phyloP scores from a whole-genome alignment of 2,888 invertebrate species.

The Drosophila sordidula region DNA sequence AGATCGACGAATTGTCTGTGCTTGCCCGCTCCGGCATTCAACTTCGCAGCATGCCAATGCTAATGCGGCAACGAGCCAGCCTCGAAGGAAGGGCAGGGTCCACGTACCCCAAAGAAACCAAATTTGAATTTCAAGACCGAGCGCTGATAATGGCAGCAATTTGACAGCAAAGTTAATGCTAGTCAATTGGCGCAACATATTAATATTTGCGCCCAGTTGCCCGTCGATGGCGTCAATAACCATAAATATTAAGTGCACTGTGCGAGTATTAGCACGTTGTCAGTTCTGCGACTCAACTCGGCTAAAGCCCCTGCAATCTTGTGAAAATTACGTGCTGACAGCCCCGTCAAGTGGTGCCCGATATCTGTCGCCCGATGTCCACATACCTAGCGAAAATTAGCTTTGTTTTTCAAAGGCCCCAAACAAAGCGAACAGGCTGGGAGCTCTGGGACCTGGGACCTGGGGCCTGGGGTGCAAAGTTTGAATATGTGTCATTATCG shows the following conservation, averaged over 20 bases:
- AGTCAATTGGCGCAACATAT: slow-evolving; percentile 33
- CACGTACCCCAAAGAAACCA: not conserved
- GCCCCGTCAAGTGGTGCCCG: slow-evolving; percentile 23
- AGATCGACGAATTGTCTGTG: slow-evolving; percentile 44
- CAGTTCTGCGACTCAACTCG: slow-evolving; percentile 38
- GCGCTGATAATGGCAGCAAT: slow-evolving; percentile 51
- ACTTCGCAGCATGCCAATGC: slow-evolving; percentile 63
- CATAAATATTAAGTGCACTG: slow-evolving; percentile 38
- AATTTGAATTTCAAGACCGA: slow-evolving; percentile 31
- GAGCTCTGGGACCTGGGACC: not conserved
- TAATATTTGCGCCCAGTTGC: slow-evolving; percentile 4
- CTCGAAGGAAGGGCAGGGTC: slow-evolving; percentile 47
- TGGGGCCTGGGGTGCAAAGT: slow-evolving; percentile 53
- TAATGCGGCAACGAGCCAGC: slow-evolving; percentile 12
- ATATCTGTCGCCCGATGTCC: slow-evolving; percentile 3
- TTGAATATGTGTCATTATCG: slow-evolving; percentile 42
- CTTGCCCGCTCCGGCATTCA: slow-evolving; percentile 38
- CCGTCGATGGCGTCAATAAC: slow-evolving; percentile 18
- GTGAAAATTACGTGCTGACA: slow-evolving; percentile 53
- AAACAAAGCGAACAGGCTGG: slow-evolving; percentile 9
- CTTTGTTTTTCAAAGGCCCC: slow-evolving; percentile 17
- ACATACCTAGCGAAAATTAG: slow-evolving; percentile 5
- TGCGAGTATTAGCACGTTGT: slow-evolving; percentile 56
- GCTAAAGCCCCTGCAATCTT: slow-evolving; percentile 30
- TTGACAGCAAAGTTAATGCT: slow-evolving; percentile 51